These are phyloP conservation scores for Anisognathus igniventris DNA, from an alignment of 2,797 vertebrate species.

Conservation along the genomic window DNA sequence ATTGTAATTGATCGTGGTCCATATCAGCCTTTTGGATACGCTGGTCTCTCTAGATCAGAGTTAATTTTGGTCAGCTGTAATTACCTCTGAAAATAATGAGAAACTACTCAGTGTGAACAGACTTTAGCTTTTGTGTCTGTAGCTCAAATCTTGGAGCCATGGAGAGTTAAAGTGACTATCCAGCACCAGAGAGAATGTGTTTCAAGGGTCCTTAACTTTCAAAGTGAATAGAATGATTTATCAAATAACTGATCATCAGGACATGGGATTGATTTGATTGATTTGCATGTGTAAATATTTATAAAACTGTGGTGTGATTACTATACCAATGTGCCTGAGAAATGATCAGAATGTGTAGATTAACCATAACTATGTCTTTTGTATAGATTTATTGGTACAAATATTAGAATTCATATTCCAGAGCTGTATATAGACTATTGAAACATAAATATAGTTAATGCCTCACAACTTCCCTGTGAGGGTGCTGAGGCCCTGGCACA, in stretches of 20 bases:
- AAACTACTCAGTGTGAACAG: neutral
- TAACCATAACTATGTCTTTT: neutral
- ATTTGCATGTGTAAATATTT: neutral
- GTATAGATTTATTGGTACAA: neutral
- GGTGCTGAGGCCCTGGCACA: neutral
- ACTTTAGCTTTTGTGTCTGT: neutral
- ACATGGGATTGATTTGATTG: neutral
- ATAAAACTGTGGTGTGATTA: neutral
- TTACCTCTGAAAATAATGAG: neutral
- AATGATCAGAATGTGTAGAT: neutral
- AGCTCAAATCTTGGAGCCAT: rapidly evolving
- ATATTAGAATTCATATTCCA: neutral
- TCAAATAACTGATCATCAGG: neutral
- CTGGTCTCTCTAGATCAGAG: neutral
- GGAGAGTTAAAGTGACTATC: neutral
- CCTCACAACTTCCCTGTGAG: neutral
- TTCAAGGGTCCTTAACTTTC: neutral
- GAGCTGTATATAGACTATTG: neutral
- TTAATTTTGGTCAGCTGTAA: neutral
- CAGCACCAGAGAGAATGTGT: neutral
- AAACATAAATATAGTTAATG: neutral
- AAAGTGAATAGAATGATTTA: neutral
- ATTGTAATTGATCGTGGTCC: neutral
- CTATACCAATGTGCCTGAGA: neutral
- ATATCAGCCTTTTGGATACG: neutral